Percentiles rank a stretch among this genome's conserved stretches.
Evolutionary conservation across 2,113 vertebrate genomes (phyloP).

Genomic region (Colistium nudipinnis): DNA sequence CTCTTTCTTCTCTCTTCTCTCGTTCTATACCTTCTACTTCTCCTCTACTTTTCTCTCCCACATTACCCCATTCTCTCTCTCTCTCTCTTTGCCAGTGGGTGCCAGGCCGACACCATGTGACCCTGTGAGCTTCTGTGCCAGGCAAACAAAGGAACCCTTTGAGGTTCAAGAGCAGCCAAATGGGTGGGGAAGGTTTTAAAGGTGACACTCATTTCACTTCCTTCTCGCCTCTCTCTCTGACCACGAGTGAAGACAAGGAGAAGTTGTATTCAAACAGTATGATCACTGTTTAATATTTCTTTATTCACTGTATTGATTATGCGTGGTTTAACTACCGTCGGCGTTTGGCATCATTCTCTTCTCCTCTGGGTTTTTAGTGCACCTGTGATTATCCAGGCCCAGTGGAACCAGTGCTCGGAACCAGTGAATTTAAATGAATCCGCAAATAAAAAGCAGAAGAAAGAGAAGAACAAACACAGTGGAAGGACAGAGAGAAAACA

Average conservation of each 20-base stretch:
- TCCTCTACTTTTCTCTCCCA: constrained; percentile 18
- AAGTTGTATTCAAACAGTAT: constrained; percentile 8
- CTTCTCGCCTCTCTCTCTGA: constrained; percentile 34
- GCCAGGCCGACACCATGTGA: constrained; percentile 61
- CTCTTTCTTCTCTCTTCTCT: constrained; percentile 4
- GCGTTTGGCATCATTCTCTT: background rate
- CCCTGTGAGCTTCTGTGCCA: constrained; percentile 62
- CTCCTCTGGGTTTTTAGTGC: background rate
- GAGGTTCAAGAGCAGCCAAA: constrained; percentile 59
- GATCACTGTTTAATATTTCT: background rate
- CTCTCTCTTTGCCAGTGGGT: constrained; percentile 41
- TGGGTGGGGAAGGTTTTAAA: constrained; percentile 65
- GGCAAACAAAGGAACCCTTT: constrained; percentile 73
- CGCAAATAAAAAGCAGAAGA: background rate
- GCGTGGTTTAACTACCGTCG: background rate
- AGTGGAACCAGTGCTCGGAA: background rate
- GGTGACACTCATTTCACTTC: constrained; percentile 66
- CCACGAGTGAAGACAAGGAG: constrained; percentile 6
- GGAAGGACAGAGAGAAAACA: background rate
- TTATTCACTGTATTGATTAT: background rate
- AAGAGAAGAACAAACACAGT: background rate
- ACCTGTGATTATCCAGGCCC: background rate
- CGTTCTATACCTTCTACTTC: constrained; percentile 17
- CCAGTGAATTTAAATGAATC: constrained; percentile 1
- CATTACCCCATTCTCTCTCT: constrained; percentile 4